phyloP scores from a whole-genome alignment of 2,797 vertebrate species.

The Sebastes hubbsi region DNA sequence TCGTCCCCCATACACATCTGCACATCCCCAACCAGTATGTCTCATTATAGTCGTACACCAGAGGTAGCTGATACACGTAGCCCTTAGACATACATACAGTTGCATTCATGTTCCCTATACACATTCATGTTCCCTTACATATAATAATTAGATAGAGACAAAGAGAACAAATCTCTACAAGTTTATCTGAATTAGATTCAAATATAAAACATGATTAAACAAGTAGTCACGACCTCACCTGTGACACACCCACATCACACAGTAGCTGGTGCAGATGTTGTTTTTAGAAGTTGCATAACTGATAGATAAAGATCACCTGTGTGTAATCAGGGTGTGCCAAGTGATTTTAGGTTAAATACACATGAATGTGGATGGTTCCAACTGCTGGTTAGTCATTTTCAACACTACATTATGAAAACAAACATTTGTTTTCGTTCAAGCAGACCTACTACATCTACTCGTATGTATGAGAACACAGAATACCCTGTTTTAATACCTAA shows the following conservation, averaged over 20 bases:
- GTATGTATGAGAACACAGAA: neutral
- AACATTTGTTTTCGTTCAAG: neutral
- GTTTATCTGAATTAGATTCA: neutral
- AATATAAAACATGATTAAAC: neutral
- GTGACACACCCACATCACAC: neutral
- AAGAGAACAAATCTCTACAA: neutral
- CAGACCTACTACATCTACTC: neutral
- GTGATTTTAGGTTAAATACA: neutral
- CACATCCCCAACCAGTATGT: too few species aligned
- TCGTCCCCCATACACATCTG: too few species aligned
- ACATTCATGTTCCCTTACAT: too few species aligned
- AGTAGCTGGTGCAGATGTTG: neutral
- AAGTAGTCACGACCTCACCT: neutral
- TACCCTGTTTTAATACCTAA: too few species aligned
- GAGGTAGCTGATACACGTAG: too few species aligned
- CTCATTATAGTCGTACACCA: too few species aligned
- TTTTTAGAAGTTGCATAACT: conserved; percentile 12
- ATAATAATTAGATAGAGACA: neutral
- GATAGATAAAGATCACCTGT: conserved; percentile 14
- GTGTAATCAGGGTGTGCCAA: conserved; percentile 24
- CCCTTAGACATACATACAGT: too few species aligned
- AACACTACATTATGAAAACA: neutral
- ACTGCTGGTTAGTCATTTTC: neutral
- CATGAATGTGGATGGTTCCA: neutral
- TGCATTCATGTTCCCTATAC: too few species aligned